Percentiles rank a stretch among this genome's conserved stretches.
phyloP scores from a whole-genome alignment of 1,140 invertebrate genomes.

The Latrodectus geometricus region DNA sequence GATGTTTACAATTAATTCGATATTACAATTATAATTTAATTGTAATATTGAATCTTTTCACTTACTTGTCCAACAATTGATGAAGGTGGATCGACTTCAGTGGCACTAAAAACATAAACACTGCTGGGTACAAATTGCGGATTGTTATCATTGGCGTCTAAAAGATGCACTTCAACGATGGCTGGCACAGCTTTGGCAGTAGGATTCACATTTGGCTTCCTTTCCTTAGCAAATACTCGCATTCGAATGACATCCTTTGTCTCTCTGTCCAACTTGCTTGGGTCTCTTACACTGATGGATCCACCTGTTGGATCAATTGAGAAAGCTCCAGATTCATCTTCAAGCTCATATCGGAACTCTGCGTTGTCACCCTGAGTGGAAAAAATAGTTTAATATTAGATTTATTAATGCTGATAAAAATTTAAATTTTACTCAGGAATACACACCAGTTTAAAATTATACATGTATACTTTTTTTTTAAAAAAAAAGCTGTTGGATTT shows the following conservation, averaged over 20 bases:
- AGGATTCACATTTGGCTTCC: slow-evolving; percentile 65
- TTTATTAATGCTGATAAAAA: background rate
- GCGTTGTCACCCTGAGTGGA: slow-evolving; percentile 79
- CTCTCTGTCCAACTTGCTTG: slow-evolving; percentile 83
- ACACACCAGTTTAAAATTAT: no score
- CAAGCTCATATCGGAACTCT: slow-evolving; percentile 83
- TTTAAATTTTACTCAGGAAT: no score
- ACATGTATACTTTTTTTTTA: no score
- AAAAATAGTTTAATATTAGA: background rate
- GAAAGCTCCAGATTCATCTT: slow-evolving; percentile 81
- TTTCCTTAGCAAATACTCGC: slow-evolving; percentile 63
- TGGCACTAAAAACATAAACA: slow-evolving; percentile 73
- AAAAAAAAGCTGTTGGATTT: no score
- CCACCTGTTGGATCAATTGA: slow-evolving; percentile 81
- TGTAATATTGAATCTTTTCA: background rate
- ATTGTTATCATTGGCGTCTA: slow-evolving; percentile 90
- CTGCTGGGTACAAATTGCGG: slow-evolving; percentile 85
- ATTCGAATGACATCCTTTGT: slow-evolving; percentile 70
- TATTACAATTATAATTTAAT: no score
- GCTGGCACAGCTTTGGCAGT: slow-evolving; percentile 60
- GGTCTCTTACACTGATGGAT: slow-evolving; percentile 85
- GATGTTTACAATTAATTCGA: no score
- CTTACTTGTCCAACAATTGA: slow-evolving; percentile 64
- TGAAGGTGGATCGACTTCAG: slow-evolving; percentile 65
- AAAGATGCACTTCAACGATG: slow-evolving; percentile 75